These are phyloP conservation scores for Achlya flavicornis DNA, from an alignment of 2,888 invertebrate genomes.

Conservation along the genomic window DNA sequence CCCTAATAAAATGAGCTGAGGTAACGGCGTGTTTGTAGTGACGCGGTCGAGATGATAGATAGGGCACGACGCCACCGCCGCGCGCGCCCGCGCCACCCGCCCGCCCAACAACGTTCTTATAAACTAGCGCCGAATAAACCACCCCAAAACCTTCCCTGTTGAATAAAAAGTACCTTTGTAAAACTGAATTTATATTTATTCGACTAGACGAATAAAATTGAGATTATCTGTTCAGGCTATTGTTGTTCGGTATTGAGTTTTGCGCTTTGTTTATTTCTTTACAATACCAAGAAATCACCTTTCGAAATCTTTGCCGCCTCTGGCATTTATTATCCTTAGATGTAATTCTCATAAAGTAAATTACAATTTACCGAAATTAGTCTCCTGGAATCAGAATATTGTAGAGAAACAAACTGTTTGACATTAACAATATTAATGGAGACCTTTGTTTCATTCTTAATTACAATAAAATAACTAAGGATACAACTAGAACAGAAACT, in stretches of 20 bases:
- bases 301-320: background rate
- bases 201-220: constrained; percentile 7
- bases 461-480: background rate
- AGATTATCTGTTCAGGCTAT: background rate
- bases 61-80: constrained; percentile 60
- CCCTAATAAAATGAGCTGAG: constrained; percentile 79
- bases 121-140: constrained; percentile 60
- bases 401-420: background rate
- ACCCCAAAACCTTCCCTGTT: constrained; percentile 23
- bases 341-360: background rate
- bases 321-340: background rate
- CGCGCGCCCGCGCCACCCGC: constrained; percentile 39
- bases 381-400: background rate
- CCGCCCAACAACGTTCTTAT: constrained; percentile 52
- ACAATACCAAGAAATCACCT: background rate
- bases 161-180: constrained; percentile 40
- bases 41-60: constrained; percentile 77
- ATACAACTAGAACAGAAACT: constrained; percentile 22
- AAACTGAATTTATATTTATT: constrained; percentile 26
- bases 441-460: background rate
- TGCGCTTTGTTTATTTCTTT: background rate
- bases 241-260: background rate
- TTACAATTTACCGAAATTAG: background rate
- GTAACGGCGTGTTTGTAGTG: constrained; percentile 77
- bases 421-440: constrained; percentile 1